Conservation (phyloP, 2,113 vertebrate species). For the Sebastes schlegelii region DNA sequence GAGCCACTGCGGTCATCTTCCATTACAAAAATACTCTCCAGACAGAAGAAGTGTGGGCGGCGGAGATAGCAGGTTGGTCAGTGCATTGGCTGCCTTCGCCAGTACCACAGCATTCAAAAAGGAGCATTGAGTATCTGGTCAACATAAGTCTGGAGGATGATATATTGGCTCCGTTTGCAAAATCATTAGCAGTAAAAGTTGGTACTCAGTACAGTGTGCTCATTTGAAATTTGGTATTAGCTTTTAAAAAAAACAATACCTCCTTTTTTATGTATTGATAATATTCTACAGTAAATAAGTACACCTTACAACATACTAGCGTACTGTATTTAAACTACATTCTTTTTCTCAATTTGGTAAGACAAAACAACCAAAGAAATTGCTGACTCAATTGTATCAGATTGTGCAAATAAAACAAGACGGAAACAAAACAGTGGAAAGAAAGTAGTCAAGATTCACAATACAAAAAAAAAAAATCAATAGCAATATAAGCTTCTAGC, state of each 20-base stretch:
- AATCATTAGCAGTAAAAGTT: conserved; percentile 32
- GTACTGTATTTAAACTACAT: neutral
- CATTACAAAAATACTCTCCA: conserved; percentile 58
- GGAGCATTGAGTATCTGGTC: conserved; percentile 43
- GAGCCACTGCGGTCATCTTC: conserved; percentile 64
- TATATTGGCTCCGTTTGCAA: conserved; percentile 44
- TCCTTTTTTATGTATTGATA: neutral
- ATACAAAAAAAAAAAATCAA: conserved; percentile 58
- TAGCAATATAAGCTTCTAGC: conserved; percentile 49
- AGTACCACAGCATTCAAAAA: conserved; percentile 45
- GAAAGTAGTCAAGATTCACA: conserved; percentile 45
- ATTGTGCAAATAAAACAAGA: conserved; percentile 48
- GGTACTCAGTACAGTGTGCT: neutral
- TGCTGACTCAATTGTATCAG: conserved; percentile 34
- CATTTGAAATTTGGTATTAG: conserved; percentile 7
- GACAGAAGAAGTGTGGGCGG: conserved; percentile 72
- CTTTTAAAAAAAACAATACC: neutral
- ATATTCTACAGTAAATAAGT: conserved; percentile 7
- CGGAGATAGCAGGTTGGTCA: conserved; percentile 70
- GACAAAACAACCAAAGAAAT: conserved; percentile 33
- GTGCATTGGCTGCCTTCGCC: conserved; percentile 38
- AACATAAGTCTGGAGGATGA: conserved; percentile 48
- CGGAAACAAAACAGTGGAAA: conserved; percentile 24
- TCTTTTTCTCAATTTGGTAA: conserved; percentile 13
- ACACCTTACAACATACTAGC: neutral